Base-by-base conservation (phyloP, 2,888 invertebrate species). In the Drosophila vallismaia region DNA sequence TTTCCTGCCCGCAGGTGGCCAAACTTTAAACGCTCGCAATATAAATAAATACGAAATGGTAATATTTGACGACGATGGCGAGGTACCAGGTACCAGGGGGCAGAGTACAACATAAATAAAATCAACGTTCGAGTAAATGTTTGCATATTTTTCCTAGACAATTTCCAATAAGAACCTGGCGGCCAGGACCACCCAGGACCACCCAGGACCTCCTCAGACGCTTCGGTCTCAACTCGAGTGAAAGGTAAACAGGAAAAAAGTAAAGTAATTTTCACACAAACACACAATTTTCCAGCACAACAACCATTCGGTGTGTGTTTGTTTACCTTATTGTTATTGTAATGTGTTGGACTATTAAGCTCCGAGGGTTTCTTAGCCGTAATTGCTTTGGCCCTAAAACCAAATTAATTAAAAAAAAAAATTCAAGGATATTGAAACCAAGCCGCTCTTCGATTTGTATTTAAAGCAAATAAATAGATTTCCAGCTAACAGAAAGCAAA, bases 51-150 rank as follows among this genome's bases (percentile, higher is more conserved):
- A 85, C 76, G 63, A 71, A 86, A 84, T 76, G 84, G 70, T 86
- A 78, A 81, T 86, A 81, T 80, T 80, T 81, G 75, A 54, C 66
- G 29, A 59, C 26, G 49, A 19, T 31, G 12, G 44, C 31, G 31
- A 42, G 6, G 40, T 1, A 29, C 31, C 19, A 26, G 24, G 44
- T 0, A 3, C 9, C 33, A 10, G 33, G 8, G 3, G 29, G 24
- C 40, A 8, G 56, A 63, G 63, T 42, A 69, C 73, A 84, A 80
- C 67, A 79, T 82, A 86, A 82, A 82, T 81, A 82, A 82, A 87
- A 86, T 87, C 85, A 85, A 85, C 87, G 85, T 75, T 84, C 85
- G 54, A 82, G 87, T 85, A 86, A 82, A 82, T 85, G 87, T 84
- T 82, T 82, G 85, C 85, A 82, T 81, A 86, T 86, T 78, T 64